These are phyloP conservation scores for Protobothrops mucrosquamatus DNA, from an alignment of 2,113 vertebrate genomes.

Conservation along the genomic window DNA sequence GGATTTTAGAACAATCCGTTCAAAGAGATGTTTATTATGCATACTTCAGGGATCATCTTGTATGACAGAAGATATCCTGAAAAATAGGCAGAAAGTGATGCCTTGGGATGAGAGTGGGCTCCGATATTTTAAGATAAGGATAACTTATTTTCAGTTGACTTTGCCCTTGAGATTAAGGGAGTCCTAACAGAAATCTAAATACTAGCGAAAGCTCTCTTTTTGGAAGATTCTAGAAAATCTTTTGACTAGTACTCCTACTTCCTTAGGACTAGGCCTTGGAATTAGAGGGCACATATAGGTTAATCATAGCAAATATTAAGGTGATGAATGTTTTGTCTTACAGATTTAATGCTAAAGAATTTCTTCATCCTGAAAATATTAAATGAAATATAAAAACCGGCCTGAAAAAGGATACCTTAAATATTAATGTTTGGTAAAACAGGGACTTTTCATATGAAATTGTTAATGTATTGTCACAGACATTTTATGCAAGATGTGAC, in stretches of 20 bases:
- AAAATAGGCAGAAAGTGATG: background rate
- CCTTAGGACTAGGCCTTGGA: fast-evolving
- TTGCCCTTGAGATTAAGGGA: background rate
- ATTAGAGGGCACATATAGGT: background rate
- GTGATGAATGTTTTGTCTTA: background rate
- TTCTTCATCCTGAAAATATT: background rate
- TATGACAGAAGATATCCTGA: background rate
- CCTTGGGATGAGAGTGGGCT: background rate
- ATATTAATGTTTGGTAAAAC: background rate
- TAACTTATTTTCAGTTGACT: background rate
- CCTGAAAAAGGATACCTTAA: background rate
- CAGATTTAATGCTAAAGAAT: background rate
- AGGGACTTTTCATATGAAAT: background rate
- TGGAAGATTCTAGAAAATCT: background rate
- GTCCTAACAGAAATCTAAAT: background rate
- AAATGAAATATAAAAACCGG: background rate
- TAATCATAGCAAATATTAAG: background rate
- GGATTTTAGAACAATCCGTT: background rate
- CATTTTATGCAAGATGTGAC: background rate
- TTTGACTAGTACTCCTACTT: fast-evolving
- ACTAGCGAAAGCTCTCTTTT: background rate
- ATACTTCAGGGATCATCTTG: background rate
- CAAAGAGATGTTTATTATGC: background rate
- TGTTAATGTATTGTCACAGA: background rate
- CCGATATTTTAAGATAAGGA: background rate